A percentile compares a stretch with the other conserved stretches of the same genome.
Conservation (phyloP, 2,888 invertebrate genomes). For the Polydrusus tereticollis region DNA sequence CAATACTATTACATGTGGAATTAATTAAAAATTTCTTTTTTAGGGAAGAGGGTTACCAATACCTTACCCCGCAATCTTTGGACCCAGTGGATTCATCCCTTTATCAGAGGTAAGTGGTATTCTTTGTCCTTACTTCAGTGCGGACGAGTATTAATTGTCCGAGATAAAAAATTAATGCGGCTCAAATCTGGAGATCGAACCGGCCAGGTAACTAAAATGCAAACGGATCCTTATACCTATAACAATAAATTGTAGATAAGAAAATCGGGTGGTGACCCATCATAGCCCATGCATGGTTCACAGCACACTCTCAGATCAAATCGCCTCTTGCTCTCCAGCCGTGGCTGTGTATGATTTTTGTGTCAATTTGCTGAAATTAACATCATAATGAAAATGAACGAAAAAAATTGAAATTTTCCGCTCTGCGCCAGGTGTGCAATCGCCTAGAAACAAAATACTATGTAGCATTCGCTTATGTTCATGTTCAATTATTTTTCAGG, state of each 20-base stretch:
- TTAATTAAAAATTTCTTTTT: conserved; percentile 49
- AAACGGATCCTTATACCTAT: too few relatives aligned
- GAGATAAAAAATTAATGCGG: not conserved
- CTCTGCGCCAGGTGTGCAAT: conserved; percentile 39
- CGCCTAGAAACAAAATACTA: conserved; percentile 39
- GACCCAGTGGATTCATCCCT: conserved; percentile 72
- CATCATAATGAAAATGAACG: conserved; percentile 13
- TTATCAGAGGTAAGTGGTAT: conserved; percentile 69
- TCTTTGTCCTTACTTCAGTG: too few relatives aligned
- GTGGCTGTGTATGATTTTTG: not conserved
- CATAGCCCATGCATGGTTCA: not conserved
- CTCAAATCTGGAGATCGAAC: not conserved
- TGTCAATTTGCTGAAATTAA: conserved; percentile 10
- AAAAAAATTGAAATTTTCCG: conserved; percentile 24
- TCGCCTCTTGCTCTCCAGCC: not conserved
- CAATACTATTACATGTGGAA: too few relatives aligned
- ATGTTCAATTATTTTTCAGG: conserved; percentile 47
- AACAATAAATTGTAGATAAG: not conserved
- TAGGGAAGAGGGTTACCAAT: conserved; percentile 71
- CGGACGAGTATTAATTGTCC: not conserved
- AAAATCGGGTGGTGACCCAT: not conserved
- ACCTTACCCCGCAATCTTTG: conserved; percentile 69
- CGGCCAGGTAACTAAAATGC: not conserved
- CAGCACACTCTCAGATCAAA: not conserved
- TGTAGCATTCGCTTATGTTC: conserved; percentile 23